Evolutionary conservation across 1,140 invertebrate species (phyloP).

Genomic region (Sinonovacula constricta): DNA sequence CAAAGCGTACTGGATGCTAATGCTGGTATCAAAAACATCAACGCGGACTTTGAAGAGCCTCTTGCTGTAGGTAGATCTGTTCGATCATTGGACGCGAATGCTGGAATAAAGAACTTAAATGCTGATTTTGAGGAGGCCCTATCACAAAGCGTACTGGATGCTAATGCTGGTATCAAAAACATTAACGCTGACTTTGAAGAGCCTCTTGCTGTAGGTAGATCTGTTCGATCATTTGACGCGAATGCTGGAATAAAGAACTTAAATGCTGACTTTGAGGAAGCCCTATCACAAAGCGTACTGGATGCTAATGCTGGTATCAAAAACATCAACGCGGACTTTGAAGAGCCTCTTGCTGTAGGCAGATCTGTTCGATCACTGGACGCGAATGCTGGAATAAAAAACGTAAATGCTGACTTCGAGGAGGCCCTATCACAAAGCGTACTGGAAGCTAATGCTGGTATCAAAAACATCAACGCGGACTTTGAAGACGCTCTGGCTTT

Average conservation of each 20-base stretch:
- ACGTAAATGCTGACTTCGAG: conserved; percentile 2
- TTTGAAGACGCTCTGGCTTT: not conserved
- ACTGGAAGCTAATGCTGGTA: not conserved
- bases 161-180: not conserved
- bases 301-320: not conserved
- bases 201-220: too few species aligned
- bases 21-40: conserved; percentile 4
- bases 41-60: not conserved
- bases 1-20: too few species aligned
- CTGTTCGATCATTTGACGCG: not conserved
- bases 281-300: too few species aligned
- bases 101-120: not conserved
- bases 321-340: not conserved
- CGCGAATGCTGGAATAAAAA: not conserved
- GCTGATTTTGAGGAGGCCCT: not conserved
- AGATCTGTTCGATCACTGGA: not conserved
- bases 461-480: not conserved
- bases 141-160: not conserved
- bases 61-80: too few species aligned
- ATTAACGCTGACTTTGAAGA: not conserved
- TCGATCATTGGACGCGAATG: not conserved
- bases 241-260: not conserved
- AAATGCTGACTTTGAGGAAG: not conserved
- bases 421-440: not conserved
- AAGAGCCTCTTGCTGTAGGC: not conserved